phyloP scores from a whole-genome alignment of 2,888 invertebrate species.

The Linnaemya tessellans region DNA sequence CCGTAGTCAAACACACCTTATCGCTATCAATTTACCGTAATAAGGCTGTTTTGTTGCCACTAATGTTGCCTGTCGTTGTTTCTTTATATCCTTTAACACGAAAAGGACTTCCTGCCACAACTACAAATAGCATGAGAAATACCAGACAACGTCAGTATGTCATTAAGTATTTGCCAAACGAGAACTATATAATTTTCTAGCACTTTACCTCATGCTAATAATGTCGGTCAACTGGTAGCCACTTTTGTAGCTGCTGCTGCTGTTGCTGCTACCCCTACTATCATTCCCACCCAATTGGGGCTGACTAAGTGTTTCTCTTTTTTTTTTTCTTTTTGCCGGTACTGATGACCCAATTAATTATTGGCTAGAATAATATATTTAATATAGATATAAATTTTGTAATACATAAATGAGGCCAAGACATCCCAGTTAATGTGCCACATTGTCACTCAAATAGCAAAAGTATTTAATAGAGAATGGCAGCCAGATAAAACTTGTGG shows the following conservation, averaged over 20 bases:
- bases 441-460: neutral
- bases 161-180: constrained; percentile 15
- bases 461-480: neutral
- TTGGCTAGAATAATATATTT: constrained; percentile 67
- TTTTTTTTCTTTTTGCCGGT: neutral
- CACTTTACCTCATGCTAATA: constrained; percentile 38
- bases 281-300: neutral
- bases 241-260: neutral
- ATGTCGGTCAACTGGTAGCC: constrained; percentile 47
- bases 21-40: constrained; percentile 61
- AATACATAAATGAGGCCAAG: constrained; percentile 39
- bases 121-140: neutral
- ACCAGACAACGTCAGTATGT: neutral
- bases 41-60: constrained; percentile 35
- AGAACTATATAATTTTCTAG: constrained; percentile 42
- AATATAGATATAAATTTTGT: constrained; percentile 57
- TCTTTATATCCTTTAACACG: constrained; percentile 18
- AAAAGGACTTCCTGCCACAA: constrained; percentile 1
- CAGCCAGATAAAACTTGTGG: neutral
- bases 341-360: constrained; percentile 69
- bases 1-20: constrained; percentile 57
- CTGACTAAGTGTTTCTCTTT: neutral
- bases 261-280: neutral
- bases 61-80: constrained; percentile 10
- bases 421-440: constrained; percentile 11